phyloP scores from a whole-genome alignment of 1,140 invertebrate genomes.

The Potamilus streckersoni region DNA sequence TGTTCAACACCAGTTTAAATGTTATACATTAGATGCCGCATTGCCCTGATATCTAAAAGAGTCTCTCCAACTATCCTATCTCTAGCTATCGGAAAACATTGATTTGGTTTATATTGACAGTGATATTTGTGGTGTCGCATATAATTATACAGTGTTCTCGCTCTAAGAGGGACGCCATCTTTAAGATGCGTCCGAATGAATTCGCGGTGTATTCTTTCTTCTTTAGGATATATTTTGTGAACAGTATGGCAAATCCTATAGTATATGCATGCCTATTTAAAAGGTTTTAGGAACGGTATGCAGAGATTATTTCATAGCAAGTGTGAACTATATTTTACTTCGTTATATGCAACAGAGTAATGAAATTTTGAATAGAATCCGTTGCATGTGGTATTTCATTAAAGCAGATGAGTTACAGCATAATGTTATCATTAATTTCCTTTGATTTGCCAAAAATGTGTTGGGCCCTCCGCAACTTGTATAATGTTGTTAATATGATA shows the following conservation, averaged over 20 bases:
- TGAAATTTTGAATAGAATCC: too few species aligned
- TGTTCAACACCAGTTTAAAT: too few species aligned
- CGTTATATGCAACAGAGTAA: too few species aligned
- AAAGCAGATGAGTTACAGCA: too few species aligned
- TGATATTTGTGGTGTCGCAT: constrained; percentile 23
- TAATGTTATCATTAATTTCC: too few species aligned
- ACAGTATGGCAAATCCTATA: constrained; percentile 35
- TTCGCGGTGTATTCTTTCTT: constrained; percentile 16
- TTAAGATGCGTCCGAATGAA: constrained; percentile 3
- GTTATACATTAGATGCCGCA: too few species aligned
- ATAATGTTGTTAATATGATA: too few species aligned
- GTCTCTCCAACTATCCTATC: not conserved
- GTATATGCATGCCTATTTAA: constrained; percentile 34
- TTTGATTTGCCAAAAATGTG: too few species aligned
- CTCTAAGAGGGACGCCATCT: constrained; percentile 15
- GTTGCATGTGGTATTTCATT: too few species aligned
- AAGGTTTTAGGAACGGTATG: constrained; percentile 20
- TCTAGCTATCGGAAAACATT: constrained; percentile 23
- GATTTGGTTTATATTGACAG: constrained; percentile 36
- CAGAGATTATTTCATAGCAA: not conserved
- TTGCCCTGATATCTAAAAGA: constrained; percentile 2
- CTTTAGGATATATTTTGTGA: constrained; percentile 31
- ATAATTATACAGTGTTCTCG: constrained; percentile 10
- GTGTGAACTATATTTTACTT: too few species aligned
- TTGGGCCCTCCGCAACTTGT: too few species aligned